Conservation (phyloP, 2,113 vertebrate genomes). For the Conger conger region DNA sequence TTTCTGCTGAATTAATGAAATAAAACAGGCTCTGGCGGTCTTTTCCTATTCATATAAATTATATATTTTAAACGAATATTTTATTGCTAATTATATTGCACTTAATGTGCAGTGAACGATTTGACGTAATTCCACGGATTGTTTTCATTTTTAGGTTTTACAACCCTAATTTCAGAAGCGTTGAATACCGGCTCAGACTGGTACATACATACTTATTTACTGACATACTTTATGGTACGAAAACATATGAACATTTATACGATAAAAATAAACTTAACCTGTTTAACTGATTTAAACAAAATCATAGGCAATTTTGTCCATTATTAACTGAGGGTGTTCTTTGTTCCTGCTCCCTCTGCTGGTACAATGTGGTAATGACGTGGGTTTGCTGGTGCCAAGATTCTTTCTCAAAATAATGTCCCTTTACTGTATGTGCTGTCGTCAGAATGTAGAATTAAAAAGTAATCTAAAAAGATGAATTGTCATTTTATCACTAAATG, state of each 20-base stretch:
- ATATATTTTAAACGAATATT: no score
- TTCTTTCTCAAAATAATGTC: background rate
- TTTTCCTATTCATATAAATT: no score
- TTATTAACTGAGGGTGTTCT: background rate
- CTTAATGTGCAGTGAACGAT: background rate
- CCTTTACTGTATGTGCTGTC: background rate
- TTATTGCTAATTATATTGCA: no score
- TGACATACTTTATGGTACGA: no score
- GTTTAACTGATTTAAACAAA: background rate
- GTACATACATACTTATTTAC: background rate
- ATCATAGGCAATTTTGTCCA: no score
- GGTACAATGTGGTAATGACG: slow-evolving; percentile 34
- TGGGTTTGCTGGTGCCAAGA: background rate
- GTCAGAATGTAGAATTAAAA: background rate
- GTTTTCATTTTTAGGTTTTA: background rate
- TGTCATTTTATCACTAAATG: background rate
- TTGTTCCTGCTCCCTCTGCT: slow-evolving; percentile 48
- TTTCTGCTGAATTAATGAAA: background rate
- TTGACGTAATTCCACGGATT: background rate
- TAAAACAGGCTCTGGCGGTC: background rate
- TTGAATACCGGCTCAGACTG: background rate
- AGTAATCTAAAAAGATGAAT: background rate
- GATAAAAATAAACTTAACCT: background rate
- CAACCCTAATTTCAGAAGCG: background rate
- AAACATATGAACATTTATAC: no score